Base-by-base conservation (phyloP, 1,140 invertebrate genomes). In the Drosophila tristis region DNA sequence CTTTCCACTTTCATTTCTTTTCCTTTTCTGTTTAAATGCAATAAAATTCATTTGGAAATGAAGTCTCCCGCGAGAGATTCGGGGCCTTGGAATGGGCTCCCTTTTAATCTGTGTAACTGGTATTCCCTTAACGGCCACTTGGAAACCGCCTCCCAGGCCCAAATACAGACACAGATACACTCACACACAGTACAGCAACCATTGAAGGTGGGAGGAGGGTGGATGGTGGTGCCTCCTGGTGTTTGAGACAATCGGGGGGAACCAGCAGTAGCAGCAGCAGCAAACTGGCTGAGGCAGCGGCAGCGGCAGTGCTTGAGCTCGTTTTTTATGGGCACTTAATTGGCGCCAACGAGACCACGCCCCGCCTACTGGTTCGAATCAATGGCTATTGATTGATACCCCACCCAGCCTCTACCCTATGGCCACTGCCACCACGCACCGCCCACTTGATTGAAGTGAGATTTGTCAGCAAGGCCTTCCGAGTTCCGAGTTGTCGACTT, bases 321-420 rank as follows among this genome's bases (percentile, higher is more conserved):
- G 61, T 74, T 86, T 80, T 86, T 84, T 84, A 82, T 84, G 70
- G 80, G 45, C 60, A 61, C 80, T 80, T 85, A 85, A 85, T 85
- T 85, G 81, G 78, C 81, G 81, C 64, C 81, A 74, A 68, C 64
- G 74, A 74, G 63, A 57, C 78, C 78, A 66, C 26, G 81, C 57
- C 73, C 60, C 73, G 51, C 71, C 68, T 51, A 62, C 47, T 73
- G 80, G 63, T 66, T 65, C 72, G 59, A 80, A 68, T 65, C 67
- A 76, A 76, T 84, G 76, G 77, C 51, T 62, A 77, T 72, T 80
- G 72, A 84, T 80, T 85, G 80, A 85, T 85, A 63, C 47, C 64
- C 81, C 56, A 70, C 60, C 76, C 60, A 43, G 68, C 35, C 55
- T 48, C 50, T 51, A 13, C 11, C 49, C 44, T 23, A 0, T 20